These are phyloP conservation scores for Pipistrellus nathusii DNA, from an alignment of 2,797 vertebrate species.

Conservation along the genomic window DNA sequence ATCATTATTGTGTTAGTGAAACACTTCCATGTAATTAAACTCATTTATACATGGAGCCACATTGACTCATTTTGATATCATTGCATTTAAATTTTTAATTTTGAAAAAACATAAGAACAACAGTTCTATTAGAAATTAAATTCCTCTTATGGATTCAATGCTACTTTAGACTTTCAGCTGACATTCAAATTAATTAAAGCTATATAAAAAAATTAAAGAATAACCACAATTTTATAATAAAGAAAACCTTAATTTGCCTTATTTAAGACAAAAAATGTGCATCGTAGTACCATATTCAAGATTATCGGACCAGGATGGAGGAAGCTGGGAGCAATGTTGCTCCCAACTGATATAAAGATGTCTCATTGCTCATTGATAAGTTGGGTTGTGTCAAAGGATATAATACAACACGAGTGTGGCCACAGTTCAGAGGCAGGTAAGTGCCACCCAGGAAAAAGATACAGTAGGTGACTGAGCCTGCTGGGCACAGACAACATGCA, in stretches of 20 bases:
- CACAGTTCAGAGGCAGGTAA: not conserved
- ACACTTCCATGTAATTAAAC: not conserved
- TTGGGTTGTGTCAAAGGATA: not conserved
- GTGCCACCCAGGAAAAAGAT: not conserved
- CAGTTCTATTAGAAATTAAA: not conserved
- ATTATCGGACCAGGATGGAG: not conserved
- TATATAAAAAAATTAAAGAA: not conserved
- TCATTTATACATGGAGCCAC: not conserved
- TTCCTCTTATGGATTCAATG: not conserved
- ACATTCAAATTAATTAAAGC: not conserved
- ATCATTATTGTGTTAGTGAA: not conserved
- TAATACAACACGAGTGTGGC: not conserved
- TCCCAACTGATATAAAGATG: not conserved
- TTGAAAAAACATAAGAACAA: not conserved
- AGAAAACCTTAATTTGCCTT: not conserved
- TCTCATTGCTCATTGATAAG: not conserved
- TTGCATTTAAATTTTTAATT: conserved; percentile 13
- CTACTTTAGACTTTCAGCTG: not conserved
- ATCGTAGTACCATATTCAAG: not conserved
- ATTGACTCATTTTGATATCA: not conserved
- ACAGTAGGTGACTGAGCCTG: not conserved
- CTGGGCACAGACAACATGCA: not conserved
- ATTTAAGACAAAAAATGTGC: not conserved
- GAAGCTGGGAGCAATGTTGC: not conserved
- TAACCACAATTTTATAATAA: not conserved